phyloP scores from a whole-genome alignment of 2,888 invertebrate genomes.

The Pecten maximus region DNA sequence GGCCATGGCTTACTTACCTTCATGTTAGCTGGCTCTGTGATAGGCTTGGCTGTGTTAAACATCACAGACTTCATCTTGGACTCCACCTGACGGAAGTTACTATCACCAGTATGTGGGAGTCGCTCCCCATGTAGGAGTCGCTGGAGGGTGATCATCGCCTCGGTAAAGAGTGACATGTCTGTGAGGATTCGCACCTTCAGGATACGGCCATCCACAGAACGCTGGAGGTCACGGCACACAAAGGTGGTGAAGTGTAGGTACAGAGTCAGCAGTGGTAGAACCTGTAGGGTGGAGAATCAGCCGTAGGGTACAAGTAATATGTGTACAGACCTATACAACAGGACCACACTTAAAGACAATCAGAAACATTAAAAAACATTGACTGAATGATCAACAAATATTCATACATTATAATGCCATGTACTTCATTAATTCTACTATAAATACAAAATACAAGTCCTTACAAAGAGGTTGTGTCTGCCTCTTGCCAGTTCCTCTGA shows the following conservation, averaged over 20 bases:
- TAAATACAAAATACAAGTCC: too few species aligned
- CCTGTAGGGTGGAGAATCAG: constrained; percentile 68
- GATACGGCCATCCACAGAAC: constrained; percentile 80
- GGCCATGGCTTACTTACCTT: constrained; percentile 73
- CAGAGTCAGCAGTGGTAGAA: constrained; percentile 80
- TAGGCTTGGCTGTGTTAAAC: constrained; percentile 76
- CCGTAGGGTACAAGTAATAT: too few species aligned
- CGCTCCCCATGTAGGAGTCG: constrained; percentile 79
- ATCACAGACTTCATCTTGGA: constrained; percentile 66
- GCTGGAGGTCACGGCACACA: constrained; percentile 80
- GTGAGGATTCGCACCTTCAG: constrained; percentile 78
- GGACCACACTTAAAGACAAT: too few species aligned
- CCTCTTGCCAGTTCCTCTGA: constrained; percentile 80
- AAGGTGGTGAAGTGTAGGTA: constrained; percentile 80
- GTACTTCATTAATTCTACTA: too few species aligned
- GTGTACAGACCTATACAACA: too few species aligned
- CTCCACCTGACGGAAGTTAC: constrained; percentile 78
- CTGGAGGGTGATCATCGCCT: constrained; percentile 77
- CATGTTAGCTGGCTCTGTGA: constrained; percentile 76
- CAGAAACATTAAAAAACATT: too few species aligned
- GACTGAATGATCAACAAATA: too few species aligned
- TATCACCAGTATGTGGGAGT: constrained; percentile 78
- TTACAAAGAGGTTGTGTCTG: constrained; percentile 80
- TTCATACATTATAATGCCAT: too few species aligned
- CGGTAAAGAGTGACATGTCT: constrained; percentile 78